Base-by-base conservation (phyloP, 2,113 vertebrate species). In the Lepus timidus region DNA sequence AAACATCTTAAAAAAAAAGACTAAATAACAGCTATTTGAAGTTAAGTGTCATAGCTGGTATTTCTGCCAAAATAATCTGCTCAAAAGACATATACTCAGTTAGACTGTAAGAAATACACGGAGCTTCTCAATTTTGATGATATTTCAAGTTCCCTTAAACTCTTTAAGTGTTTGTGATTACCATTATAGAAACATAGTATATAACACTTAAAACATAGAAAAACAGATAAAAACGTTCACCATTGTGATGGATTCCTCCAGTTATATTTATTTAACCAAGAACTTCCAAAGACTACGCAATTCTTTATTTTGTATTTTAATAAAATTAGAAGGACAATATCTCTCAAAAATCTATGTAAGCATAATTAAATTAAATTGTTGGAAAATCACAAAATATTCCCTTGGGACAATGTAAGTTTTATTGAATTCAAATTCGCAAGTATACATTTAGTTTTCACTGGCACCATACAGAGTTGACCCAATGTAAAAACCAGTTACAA, bases 81-180 rank as follows among this genome's bases (percentile, higher is more conserved):
- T 39, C 27, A 75, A 70, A 91, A 49, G 29, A 74, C 20, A 17
- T 65, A 73, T 10, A 58, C 22, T 44, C 3, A 33, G 16, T 75
- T 20, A 55, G 79, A 86, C 23, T 58, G 33, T 68, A 71, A 27
- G 86, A 90, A 76, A 85, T 65, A 73, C 23, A 61, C 2, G 58
- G 1, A 55, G 20, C 31, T 81, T 44, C 81, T 93, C 6, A 73
- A 81, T 62, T 84, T 84, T 80, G 13, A 85, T 55, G 55, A 65
- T 22, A 78, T 64, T 71, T 90, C 73, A 95, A 78, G 1, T 79
- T 90, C 8, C 19, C 90, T 84, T 64, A 65, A 96, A 93, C 86
- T 87, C 27, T 76, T 76, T 55, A 39, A 49, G 33, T 33, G 33
- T 82, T 65, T 58, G 17, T 6, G 27, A 55, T 31, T 51, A 61